Base-by-base conservation (phyloP, 2,888 invertebrate genomes). In the Dinocampus coccinellae region DNA sequence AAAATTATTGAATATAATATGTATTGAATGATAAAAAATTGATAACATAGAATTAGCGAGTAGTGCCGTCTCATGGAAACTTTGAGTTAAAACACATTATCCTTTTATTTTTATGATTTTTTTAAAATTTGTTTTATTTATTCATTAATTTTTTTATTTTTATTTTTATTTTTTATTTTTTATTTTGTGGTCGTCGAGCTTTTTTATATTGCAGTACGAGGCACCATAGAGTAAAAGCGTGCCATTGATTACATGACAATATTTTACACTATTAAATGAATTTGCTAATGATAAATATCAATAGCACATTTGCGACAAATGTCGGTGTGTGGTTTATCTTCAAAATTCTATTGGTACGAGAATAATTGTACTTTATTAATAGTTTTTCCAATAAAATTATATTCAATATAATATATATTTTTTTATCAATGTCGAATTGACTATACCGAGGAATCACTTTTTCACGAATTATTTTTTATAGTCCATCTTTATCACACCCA, bases 31-130 rank as follows among this genome's bases (percentile, higher is more conserved):
- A 58, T 29, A 57, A 33, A 16, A 42, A 53, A 34, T n/a, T 42
- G 20, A 58, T 22, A 26, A 42, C 22, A 42, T 47, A 13, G 7
- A 47, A 52, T 33, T 20, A n/a, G 60, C 47, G 22, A 52, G 24
- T 68, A 68, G 60, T 61, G 68, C 68, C 68, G 47, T 60, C 61
- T 68, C 34, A 60, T 60, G 68, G 61, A 61, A 68, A 60, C 68
- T 68, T 47, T 42, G 61, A 42, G 61, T 39, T 60, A 3, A 33
- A 33, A 34, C 34, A 36, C 33, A 33, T 60, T 39, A 47, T 58
- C 58, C 22, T 10, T 65, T 16, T 13, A 65, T 47, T 34, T 34
- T 34, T 20, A 11, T 16, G n/a, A 22, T 64, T 33, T 34, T 53
- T 53, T 34, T 13, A 26, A 52, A 20, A 29, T 29, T 29, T 29